Evolutionary conservation across 2,888 invertebrate genomes (phyloP).

Genomic region (Theodoxus fluviatilis): DNA sequence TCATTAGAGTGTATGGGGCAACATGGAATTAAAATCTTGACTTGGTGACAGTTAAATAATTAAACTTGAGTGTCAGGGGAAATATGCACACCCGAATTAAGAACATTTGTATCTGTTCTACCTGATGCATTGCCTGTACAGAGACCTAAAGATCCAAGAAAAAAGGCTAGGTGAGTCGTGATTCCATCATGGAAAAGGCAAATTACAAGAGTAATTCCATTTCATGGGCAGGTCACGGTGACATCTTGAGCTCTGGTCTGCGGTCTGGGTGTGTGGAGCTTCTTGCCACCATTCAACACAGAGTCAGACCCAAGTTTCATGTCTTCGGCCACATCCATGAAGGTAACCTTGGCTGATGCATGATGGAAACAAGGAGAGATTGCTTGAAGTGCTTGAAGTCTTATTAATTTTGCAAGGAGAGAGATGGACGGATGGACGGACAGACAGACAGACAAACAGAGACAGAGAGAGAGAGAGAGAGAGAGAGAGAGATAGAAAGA

Average conservation of each 20-base stretch:
- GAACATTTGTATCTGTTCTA: too few species aligned
- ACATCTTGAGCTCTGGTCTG: conserved; percentile 73
- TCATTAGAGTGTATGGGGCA: too few species aligned
- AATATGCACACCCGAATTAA: too few species aligned
- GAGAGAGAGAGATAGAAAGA: too few species aligned
- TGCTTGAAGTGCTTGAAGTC: not conserved
- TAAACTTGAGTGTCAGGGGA: too few species aligned
- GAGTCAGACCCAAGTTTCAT: conserved; percentile 84
- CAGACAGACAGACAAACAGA: too few species aligned
- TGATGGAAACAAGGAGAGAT: not conserved
- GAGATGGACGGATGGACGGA: not conserved
- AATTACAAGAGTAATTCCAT: not conserved
- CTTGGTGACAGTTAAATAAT: too few species aligned
- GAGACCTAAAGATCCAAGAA: too few species aligned
- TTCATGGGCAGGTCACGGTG: conserved; percentile 74
- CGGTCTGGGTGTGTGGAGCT: conserved; percentile 85
- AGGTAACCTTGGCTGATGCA: conserved; percentile 67
- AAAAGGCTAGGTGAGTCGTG: too few species aligned
- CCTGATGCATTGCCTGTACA: too few species aligned
- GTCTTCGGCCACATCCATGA: conserved; percentile 89
- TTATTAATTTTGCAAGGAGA: not conserved
- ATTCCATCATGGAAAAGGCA: not conserved
- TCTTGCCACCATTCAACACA: conserved; percentile 76
- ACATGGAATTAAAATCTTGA: too few species aligned
- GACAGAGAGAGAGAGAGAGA: too few species aligned